Conservation (phyloP, 2,888 invertebrate genomes). For the Patella pellucida region DNA sequence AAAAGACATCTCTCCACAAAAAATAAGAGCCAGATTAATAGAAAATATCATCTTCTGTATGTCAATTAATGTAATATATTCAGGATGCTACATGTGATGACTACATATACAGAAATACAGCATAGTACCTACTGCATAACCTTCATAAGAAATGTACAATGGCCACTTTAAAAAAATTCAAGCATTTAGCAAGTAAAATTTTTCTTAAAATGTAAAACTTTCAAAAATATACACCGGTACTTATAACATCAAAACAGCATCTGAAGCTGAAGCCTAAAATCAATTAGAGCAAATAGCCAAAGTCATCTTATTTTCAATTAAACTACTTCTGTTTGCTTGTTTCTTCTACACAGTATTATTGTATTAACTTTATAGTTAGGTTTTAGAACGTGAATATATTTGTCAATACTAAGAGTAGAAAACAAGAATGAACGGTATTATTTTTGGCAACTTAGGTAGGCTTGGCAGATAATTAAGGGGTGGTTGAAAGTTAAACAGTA, state of each 20-base stretch:
- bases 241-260: background rate
- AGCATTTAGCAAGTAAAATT: too few species aligned
- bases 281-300: background rate
- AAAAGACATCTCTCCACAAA: too few species aligned
- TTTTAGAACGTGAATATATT: constrained; percentile 4
- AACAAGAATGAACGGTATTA: constrained; percentile 5
- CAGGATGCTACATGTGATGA: too few species aligned
- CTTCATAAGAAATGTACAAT: too few species aligned
- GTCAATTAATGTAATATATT: too few species aligned
- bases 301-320: constrained; percentile 9
- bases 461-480: constrained; percentile 5
- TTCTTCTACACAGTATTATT: background rate
- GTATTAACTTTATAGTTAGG: background rate
- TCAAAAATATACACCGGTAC: too few species aligned
- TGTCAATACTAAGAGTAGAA: background rate
- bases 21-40: too few species aligned
- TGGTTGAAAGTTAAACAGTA: constrained; percentile 8
- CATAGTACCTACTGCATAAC: too few species aligned
- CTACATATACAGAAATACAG: too few species aligned
- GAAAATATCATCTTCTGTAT: too few species aligned
- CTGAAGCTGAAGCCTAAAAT: constrained; percentile 8
- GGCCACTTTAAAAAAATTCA: too few species aligned
- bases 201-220: too few species aligned
- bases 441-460: background rate
- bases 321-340: background rate